A percentile compares a stretch with the other conserved stretches of the same genome.
These are phyloP conservation scores for Masnerella sp. DNA, from an alignment of 2,888 invertebrate genomes.

Conservation along the genomic window DNA sequence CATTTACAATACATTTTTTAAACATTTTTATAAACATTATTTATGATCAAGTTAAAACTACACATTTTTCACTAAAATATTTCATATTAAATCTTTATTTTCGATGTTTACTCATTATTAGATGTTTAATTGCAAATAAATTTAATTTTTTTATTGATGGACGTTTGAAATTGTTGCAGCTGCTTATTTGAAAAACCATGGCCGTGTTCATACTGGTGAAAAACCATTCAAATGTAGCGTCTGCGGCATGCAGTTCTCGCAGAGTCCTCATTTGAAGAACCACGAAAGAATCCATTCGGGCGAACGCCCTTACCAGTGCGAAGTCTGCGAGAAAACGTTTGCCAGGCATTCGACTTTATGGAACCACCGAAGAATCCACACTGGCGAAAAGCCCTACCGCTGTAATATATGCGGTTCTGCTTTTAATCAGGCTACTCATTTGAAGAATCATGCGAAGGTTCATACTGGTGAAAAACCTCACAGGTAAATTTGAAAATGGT, in stretches of 20 bases:
- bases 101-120: too few species aligned
- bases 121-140: neutral
- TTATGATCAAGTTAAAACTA: too few species aligned
- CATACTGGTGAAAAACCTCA: constrained; percentile 81
- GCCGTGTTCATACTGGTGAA: constrained; percentile 89
- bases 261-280: constrained; percentile 92
- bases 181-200: constrained; percentile 93
- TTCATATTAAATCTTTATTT: too few species aligned
- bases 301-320: constrained; percentile 92
- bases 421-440: constrained; percentile 92
- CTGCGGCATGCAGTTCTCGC: constrained; percentile 94
- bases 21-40: too few species aligned
- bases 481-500: constrained; percentile 82
- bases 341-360: constrained; percentile 92
- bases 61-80: too few species aligned
- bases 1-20: too few species aligned
- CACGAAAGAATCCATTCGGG: constrained; percentile 93
- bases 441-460: constrained; percentile 91
- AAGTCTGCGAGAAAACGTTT: constrained; percentile 93
- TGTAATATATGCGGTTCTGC: constrained; percentile 83
- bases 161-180: too few species aligned
- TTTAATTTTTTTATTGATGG: constrained; percentile 4
- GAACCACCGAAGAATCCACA: constrained; percentile 93
- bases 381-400: constrained; percentile 89
- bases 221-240: constrained; percentile 86